These are phyloP conservation scores for Cyclargus thomasi DNA, from an alignment of 1,140 invertebrate species.

Conservation along the genomic window DNA sequence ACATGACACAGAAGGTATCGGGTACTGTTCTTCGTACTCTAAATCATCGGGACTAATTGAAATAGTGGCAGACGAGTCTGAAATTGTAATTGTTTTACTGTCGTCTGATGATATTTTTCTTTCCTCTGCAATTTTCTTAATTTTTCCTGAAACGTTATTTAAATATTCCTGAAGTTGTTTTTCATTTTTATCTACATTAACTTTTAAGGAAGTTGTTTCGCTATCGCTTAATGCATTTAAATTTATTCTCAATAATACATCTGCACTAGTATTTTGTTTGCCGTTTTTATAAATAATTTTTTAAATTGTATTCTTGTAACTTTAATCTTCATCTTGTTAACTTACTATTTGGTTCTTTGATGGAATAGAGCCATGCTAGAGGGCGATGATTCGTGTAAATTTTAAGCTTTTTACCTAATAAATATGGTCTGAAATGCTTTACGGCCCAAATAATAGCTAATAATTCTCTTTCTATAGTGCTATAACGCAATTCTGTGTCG, in stretches of 20 bases:
- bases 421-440: slow-evolving; percentile 31
- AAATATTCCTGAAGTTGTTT: background rate
- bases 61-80: slow-evolving; percentile 13
- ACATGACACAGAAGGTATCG: slow-evolving; percentile 23
- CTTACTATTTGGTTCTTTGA: slow-evolving; percentile 32
- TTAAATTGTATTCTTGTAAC: slow-evolving; percentile 24
- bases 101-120: background rate
- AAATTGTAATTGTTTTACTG: slow-evolving; percentile 13
- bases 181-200: background rate
- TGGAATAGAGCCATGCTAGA: slow-evolving; percentile 21
- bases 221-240: slow-evolving; percentile 16
- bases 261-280: slow-evolving; percentile 23
- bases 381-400: slow-evolving; percentile 32
- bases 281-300: slow-evolving; percentile 26
- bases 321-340: slow-evolving; percentile 26
- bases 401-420: slow-evolving; percentile 29
- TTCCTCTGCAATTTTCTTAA: background rate
- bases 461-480: slow-evolving; percentile 31
- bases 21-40: slow-evolving; percentile 15
- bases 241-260: slow-evolving; percentile 23
- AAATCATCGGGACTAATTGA: slow-evolving; percentile 8
- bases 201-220: background rate
- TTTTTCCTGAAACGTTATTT: background rate
- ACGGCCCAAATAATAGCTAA: slow-evolving; percentile 29
- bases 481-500: slow-evolving; percentile 24